Evolutionary conservation across 1,140 invertebrate genomes (phyloP), one percentile per base, ranked within the genome.

Genomic region (Drosophila paulistorum): DNA sequence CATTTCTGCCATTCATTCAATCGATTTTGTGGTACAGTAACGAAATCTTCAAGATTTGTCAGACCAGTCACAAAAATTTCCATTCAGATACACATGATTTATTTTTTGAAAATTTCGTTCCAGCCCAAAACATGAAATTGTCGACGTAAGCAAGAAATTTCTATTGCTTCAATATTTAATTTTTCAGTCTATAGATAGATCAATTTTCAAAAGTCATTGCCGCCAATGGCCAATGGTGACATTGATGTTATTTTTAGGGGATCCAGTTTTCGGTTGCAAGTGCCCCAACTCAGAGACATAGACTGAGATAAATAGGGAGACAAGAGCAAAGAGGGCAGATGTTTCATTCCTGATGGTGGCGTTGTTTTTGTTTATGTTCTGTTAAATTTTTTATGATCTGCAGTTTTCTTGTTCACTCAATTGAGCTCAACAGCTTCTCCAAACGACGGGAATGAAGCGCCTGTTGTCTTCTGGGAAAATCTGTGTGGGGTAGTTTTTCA

Each of bases 361-460:
- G 51, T 41, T 54, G 30, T 64, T 41, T 9, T 66, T 79, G 69
- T 73, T 79, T 73, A 77, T 79, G 74, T 68, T 74, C 65, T 78
- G 73, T 79, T 79, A 71, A 76, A 76, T 79, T 77, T 72, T 78
- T 68, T 73, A 68, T 30, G 45, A 77, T 77, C 68, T 55, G 48
- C 61, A 51, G 45, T 23, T 51, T 51, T 51, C 20, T 9, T 48
- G 42, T 48, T 39, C 72, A 65, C 74, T 77, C 58, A 73, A 73
- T 79, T 69, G 72, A 48, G 65, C 62, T 54, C 72, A 68, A 78
- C 71, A 70, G 60, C 61, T 41, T 6, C 26, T 30, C 5, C 5
- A 30, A 0, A 30, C 20, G 35, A 14, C 10, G 10, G 23, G 23
- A 33, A 17, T 42, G 9, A 10, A n/a, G 61, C 42, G 26, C 33